A percentile compares a stretch with the other conserved stretches of the same genome.
These are phyloP conservation scores for Drosophila imparisetae DNA, from an alignment of 2,888 invertebrate species.

Conservation along the genomic window DNA sequence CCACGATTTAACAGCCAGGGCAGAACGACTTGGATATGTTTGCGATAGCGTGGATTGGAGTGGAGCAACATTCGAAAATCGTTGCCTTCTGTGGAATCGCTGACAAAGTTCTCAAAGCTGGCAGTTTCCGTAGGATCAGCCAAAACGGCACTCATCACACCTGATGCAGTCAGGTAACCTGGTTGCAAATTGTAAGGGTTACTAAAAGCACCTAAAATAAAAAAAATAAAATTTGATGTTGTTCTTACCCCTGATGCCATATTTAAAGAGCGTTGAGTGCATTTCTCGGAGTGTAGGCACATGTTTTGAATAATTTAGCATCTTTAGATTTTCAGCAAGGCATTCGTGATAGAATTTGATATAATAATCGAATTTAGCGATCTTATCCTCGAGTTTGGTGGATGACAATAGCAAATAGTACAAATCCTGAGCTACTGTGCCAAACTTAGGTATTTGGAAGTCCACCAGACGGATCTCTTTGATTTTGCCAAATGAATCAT, in stretches of 20 bases:
- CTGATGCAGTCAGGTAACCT: conserved; percentile 63
- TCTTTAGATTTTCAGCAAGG: conserved; percentile 65
- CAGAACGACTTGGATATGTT: conserved; percentile 69
- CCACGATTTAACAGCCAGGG: conserved; percentile 81
- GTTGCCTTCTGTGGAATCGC: conserved; percentile 40
- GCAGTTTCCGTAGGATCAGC: conserved; percentile 65
- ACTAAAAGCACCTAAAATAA: too few relatives aligned
- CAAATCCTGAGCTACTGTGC: conserved; percentile 76
- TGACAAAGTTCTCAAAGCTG: conserved; percentile 64
- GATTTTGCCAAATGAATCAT: conserved; percentile 65
- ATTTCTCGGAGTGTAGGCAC: conserved; percentile 73
- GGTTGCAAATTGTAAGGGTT: neutral
- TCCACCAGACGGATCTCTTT: conserved; percentile 76
- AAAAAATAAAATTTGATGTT: neutral
- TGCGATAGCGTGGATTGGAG: conserved; percentile 70
- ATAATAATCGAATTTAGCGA: conserved; percentile 79
- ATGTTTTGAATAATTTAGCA: conserved; percentile 71
- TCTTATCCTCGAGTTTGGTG: conserved; percentile 72
- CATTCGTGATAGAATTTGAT: conserved; percentile 77
- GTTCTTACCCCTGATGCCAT: conserved; percentile 74
- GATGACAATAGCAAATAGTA: conserved; percentile 80
- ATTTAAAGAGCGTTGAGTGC: conserved; percentile 66
- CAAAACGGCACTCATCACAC: conserved; percentile 71
- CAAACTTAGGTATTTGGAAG: conserved; percentile 78
- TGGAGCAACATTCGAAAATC: conserved; percentile 59